Evolutionary conservation across 1,140 invertebrate genomes (phyloP).

Genomic region (Eurytemora carolleeae): DNA sequence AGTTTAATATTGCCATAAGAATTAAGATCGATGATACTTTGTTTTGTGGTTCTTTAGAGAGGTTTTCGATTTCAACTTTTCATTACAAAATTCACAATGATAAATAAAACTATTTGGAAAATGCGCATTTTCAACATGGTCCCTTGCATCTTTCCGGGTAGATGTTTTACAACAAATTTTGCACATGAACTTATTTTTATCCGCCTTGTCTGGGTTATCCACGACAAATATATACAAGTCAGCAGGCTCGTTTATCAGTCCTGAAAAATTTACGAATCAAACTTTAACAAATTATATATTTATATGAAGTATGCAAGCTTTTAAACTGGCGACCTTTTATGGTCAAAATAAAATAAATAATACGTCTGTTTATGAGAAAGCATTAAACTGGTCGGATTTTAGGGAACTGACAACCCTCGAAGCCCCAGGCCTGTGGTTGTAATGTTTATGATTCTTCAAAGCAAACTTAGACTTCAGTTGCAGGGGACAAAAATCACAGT

Average conservation of each 20-base stretch:
- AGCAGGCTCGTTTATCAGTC: not conserved
- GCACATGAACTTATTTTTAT: not conserved
- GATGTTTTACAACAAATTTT: not conserved
- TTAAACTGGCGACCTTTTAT: too few species aligned
- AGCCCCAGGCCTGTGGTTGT: too few species aligned
- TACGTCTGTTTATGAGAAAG: too few species aligned
- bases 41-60: not conserved
- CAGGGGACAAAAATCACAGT: not conserved
- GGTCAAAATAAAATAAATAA: too few species aligned
- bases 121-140: not conserved
- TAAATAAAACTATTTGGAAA: not conserved
- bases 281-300: too few species aligned
- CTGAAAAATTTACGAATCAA: too few species aligned
- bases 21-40: too few species aligned
- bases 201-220: too few species aligned
- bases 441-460: not conserved
- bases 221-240: not conserved
- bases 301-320: too few species aligned
- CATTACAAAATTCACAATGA: not conserved
- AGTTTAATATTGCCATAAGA: too few species aligned
- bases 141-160: not conserved
- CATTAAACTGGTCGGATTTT: too few species aligned
- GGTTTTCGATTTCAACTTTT: not conserved
- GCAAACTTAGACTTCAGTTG: not conserved
- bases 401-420: too few species aligned